These are phyloP conservation scores for Galleria mellonella DNA, from an alignment of 1,140 invertebrate species.

Conservation along the genomic window DNA sequence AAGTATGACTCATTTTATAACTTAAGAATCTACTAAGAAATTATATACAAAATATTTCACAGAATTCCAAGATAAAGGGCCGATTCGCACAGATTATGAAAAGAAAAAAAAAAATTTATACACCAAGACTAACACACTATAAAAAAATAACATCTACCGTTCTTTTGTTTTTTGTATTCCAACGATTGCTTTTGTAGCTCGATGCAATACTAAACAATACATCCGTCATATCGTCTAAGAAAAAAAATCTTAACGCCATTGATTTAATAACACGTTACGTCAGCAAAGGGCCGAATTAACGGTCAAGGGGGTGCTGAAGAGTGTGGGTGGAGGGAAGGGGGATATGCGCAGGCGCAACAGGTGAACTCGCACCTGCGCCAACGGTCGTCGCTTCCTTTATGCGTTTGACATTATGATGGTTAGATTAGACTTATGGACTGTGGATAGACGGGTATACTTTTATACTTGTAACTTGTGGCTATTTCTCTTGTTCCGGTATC, in stretches of 20 bases:
- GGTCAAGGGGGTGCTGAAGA: slow-evolving; percentile 17
- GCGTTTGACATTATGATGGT: slow-evolving; percentile 48
- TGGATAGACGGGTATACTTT: background rate
- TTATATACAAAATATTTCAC: too few species aligned
- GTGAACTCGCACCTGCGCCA: slow-evolving; percentile 38
- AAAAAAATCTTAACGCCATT: slow-evolving; percentile 3
- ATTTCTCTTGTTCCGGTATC: background rate
- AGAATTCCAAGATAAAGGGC: too few species aligned
- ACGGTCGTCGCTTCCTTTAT: slow-evolving; percentile 22
- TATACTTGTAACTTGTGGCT: slow-evolving; percentile 36
- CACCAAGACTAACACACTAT: background rate
- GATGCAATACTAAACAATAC: too few species aligned
- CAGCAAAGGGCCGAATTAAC: slow-evolving; percentile 31
- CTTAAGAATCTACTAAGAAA: too few species aligned
- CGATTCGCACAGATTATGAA: too few species aligned
- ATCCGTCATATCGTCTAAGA: too few species aligned
- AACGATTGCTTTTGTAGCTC: too few species aligned
- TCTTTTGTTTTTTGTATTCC: too few species aligned
- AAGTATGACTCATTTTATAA: too few species aligned
- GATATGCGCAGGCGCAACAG: slow-evolving; percentile 4
- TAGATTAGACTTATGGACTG: slow-evolving; percentile 34
- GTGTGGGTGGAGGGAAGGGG: slow-evolving; percentile 8
- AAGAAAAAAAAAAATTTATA: background rate
- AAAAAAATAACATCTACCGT: background rate
- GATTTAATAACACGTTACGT: slow-evolving; percentile 37